Base-by-base conservation (phyloP, 1,140 invertebrate genomes). In the Proales similis region DNA sequence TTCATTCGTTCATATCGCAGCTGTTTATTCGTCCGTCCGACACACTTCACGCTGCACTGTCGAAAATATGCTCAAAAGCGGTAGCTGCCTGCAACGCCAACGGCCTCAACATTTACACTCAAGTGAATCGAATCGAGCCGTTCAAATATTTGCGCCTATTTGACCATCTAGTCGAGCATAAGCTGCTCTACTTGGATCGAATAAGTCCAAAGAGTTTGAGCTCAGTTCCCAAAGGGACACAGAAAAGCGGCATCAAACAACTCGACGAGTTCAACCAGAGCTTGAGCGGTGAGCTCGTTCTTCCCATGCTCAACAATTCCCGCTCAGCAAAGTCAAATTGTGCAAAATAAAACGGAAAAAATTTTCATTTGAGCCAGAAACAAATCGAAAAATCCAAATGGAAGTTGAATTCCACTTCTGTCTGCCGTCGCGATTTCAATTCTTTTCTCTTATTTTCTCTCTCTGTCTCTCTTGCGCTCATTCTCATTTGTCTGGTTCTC, bases 401-500 rank as follows among this genome's bases (percentile, higher is more conserved):
- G n/a, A n/a, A n/a, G n/a, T n/a, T n/a, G n/a, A n/a, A n/a, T n/a
- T n/a, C n/a, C n/a, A n/a, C n/a, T n/a, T n/a, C n/a, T n/a, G n/a
- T n/a, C n/a, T n/a, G n/a, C n/a, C n/a, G n/a, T n/a, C n/a, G n/a
- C n/a, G n/a, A n/a, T n/a, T n/a, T n/a, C n/a, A n/a, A n/a, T n/a
- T n/a, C n/a, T n/a, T n/a, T 64, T 39, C 14, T 12, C 14, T 32
- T 64, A 33, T 64, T 51, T 22, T 64, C 12, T 48, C 1, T 45
- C 4, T 47, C n/a, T 47, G 12, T 45, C 24, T 57, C 14, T 63
- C 30, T 14, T 14, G 12, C 17, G 48, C 12, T 3, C 17, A 19
- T 26, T 29, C 36, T 42, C 20, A 24, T 48, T 24, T 36, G 17
- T n/a, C 17, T 30, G 48, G 19, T 30, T 64, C 22, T 30, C 17